These are phyloP conservation scores for Tapera naevia DNA, from an alignment of 2,797 vertebrate genomes.

Conservation along the genomic window DNA sequence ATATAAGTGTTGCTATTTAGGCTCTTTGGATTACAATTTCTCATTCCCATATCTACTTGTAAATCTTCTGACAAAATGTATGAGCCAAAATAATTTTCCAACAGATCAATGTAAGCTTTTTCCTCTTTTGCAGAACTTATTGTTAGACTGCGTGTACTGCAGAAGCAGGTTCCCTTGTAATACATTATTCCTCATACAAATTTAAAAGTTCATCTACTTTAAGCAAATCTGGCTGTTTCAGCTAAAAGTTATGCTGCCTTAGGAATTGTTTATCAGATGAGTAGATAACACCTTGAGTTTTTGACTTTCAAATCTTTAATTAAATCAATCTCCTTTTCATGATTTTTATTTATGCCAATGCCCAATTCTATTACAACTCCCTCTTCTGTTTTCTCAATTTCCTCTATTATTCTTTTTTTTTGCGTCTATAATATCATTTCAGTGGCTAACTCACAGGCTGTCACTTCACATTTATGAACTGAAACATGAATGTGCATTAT, in stretches of 20 bases:
- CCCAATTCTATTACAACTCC: constrained; percentile 35
- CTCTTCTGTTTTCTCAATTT: constrained; percentile 39
- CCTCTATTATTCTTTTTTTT: constrained; percentile 33
- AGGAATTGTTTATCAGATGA: not conserved
- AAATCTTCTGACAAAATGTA: not conserved
- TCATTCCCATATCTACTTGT: not conserved
- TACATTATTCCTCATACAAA: not conserved
- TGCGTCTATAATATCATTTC: constrained; percentile 31
- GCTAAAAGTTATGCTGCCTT: not conserved
- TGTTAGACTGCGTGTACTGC: not conserved
- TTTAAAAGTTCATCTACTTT: not conserved
- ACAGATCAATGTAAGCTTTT: not conserved
- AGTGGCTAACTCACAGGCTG: constrained; percentile 37
- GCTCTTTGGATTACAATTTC: not conserved
- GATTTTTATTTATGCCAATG: constrained; percentile 47
- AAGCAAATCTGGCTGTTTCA: constrained; percentile 18
- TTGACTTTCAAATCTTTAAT: constrained; percentile 35
- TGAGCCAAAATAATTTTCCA: not conserved
- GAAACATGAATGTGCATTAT: not conserved
- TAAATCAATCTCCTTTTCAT: constrained; percentile 45
- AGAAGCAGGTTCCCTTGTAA: not conserved
- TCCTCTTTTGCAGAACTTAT: not conserved
- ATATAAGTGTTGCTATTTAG: not conserved
- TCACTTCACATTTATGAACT: constrained; percentile 56
- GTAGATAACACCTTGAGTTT: constrained; percentile 15